A percentile compares a stretch with the other conserved stretches of the same genome.
These are phyloP conservation scores for Tinea pellionella DNA, from an alignment of 2,888 invertebrate species.

Conservation along the genomic window DNA sequence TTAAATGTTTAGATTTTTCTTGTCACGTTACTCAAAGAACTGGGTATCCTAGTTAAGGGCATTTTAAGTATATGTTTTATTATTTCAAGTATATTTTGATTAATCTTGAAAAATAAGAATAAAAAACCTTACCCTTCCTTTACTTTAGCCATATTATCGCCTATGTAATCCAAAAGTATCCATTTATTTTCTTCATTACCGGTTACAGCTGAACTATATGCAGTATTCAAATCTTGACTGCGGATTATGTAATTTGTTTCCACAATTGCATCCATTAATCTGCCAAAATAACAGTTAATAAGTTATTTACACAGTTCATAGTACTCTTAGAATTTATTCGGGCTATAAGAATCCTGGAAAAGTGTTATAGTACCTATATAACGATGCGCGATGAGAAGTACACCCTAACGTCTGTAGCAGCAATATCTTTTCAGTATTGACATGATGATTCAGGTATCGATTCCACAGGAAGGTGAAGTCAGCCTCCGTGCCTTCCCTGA, in stretches of 20 bases:
- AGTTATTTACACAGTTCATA: too few species aligned
- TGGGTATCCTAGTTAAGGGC: too few species aligned
- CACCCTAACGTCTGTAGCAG: slow-evolving; percentile 78
- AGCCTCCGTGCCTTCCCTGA: slow-evolving; percentile 67
- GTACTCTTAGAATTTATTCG: too few species aligned
- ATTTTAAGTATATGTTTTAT: too few species aligned
- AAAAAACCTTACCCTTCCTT: slow-evolving; percentile 43
- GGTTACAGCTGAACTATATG: slow-evolving; percentile 56
- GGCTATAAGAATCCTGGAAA: too few species aligned
- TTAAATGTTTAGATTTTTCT: too few species aligned
- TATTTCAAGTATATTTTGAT: too few species aligned
- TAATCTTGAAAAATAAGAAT: too few species aligned
- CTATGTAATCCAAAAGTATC: slow-evolving; percentile 63
- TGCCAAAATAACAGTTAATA: slow-evolving; percentile 20
- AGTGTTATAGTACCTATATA: slow-evolving; percentile 49
- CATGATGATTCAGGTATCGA: slow-evolving; percentile 67
- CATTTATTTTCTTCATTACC: slow-evolving; percentile 69
- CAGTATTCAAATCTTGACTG: slow-evolving; percentile 53
- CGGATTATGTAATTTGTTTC: slow-evolving; percentile 42
- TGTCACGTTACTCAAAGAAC: too few species aligned
- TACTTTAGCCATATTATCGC: slow-evolving; percentile 29
- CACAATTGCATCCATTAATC: slow-evolving; percentile 39
- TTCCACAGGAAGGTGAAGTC: slow-evolving; percentile 77
- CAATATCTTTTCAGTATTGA: slow-evolving; percentile 76
- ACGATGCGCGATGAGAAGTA: slow-evolving; percentile 60